A percentile compares a stretch with the other conserved stretches of the same genome.
phyloP scores from a whole-genome alignment of 2,113 vertebrate species.

The Setophaga petechia region DNA sequence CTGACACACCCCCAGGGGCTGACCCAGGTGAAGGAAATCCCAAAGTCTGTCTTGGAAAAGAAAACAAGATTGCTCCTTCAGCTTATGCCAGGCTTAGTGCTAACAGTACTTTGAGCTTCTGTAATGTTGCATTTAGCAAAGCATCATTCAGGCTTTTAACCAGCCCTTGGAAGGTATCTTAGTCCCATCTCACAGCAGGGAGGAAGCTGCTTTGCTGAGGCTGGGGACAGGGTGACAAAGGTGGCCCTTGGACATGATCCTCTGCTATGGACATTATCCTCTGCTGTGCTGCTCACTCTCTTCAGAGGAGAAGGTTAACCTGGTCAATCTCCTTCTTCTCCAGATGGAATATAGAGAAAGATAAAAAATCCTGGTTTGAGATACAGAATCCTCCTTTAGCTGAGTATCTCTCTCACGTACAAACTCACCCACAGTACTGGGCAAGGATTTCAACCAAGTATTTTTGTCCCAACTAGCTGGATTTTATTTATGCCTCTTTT shows the following conservation, averaged over 20 bases:
- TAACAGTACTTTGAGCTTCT: neutral
- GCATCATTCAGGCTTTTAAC: neutral
- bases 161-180: fast-evolving
- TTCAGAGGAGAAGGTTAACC: neutral
- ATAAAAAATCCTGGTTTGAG: neutral
- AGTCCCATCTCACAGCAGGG: neutral
- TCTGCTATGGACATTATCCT: neutral
- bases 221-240: neutral
- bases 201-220: neutral
- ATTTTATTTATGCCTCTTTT: conserved; percentile 17
- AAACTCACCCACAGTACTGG: neutral
- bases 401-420: neutral
- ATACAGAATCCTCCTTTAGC: neutral
- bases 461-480: neutral
- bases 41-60: neutral
- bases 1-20: neutral
- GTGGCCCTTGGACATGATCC: no score
- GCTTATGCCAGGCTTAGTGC: neutral
- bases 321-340: neutral
- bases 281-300: neutral
- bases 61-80: neutral
- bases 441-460: neutral
- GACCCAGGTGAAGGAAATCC: neutral
- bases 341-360: neutral
- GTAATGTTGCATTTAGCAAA: neutral